phyloP scores from a whole-genome alignment of 2,797 vertebrate genomes.

The Aeoliscus strigatus region DNA sequence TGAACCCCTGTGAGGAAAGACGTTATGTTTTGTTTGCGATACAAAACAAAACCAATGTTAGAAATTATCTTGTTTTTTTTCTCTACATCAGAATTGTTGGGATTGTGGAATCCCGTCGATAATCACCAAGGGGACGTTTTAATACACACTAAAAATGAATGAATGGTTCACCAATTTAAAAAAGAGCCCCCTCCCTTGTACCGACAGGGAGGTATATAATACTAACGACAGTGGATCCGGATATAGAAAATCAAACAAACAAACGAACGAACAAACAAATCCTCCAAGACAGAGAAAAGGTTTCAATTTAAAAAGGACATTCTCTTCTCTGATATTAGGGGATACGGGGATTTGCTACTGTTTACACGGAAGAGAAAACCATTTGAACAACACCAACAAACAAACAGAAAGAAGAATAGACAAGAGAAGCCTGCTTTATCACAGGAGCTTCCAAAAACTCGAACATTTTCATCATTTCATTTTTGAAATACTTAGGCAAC shows the following conservation, averaged over 20 bases:
- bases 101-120: slow-evolving; percentile 85
- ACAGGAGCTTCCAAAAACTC: slow-evolving; percentile 89
- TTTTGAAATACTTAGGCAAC: slow-evolving; percentile 99
- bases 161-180: slow-evolving; percentile 97
- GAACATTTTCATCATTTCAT: slow-evolving; percentile 80
- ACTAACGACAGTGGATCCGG: slow-evolving; percentile 99
- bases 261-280: slow-evolving; percentile 91
- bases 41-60: slow-evolving; percentile 97
- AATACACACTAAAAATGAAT: slow-evolving; percentile 91
- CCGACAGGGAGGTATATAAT: slow-evolving; percentile 87
- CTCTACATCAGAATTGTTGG: slow-evolving; percentile 82
- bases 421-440: slow-evolving; percentile 89
- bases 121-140: slow-evolving; percentile 76
- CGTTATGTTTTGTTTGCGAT: slow-evolving; percentile 95
- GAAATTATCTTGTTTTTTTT: slow-evolving; percentile 76
- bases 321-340: slow-evolving; percentile 98
- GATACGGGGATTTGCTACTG: slow-evolving; percentile 81
- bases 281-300: slow-evolving; percentile 97
- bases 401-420: slow-evolving; percentile 79
- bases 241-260: slow-evolving; percentile 88
- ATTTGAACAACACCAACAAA: slow-evolving; percentile 77
- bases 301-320: slow-evolving; percentile 95
- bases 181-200: slow-evolving; percentile 88
- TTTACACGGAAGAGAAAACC: slow-evolving; percentile 79
- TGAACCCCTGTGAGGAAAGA: slow-evolving; percentile 89